Evolutionary conservation across 2,113 vertebrate genomes (phyloP).

Genomic region (Cavia porcellus): DNA sequence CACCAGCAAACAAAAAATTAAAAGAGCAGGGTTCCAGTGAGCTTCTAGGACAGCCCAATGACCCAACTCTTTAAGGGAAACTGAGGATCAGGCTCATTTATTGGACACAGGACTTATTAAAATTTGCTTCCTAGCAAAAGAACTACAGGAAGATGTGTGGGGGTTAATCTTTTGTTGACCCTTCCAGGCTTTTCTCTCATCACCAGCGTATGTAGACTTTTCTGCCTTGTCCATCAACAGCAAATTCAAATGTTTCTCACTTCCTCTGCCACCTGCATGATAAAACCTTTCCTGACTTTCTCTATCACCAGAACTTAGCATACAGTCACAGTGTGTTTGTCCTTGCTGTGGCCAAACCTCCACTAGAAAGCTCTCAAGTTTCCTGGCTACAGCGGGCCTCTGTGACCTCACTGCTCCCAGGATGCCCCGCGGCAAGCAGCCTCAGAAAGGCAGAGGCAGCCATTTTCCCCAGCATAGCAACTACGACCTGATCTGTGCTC

Average conservation of each 20-base stretch:
- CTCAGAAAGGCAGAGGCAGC: fast-evolving
- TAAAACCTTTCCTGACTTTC: background rate
- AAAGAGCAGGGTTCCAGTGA: too few species aligned
- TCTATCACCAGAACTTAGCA: background rate
- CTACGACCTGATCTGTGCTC: fast-evolving
- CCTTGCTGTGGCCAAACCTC: background rate
- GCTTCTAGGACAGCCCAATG: too few species aligned
- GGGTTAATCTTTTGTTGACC: background rate
- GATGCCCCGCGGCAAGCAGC: fast-evolving
- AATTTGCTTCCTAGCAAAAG: too few species aligned
- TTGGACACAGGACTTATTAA: too few species aligned
- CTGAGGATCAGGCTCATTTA: too few species aligned
- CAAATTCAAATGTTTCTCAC: background rate
- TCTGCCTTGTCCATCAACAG: fast-evolving
- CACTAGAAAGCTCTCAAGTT: background rate
- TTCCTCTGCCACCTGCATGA: background rate
- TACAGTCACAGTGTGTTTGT: background rate
- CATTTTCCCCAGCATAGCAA: background rate
- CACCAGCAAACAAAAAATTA: too few species aligned
- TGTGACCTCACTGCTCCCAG: background rate
- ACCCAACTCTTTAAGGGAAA: too few species aligned
- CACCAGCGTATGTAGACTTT: background rate
- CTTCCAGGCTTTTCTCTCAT: fast-evolving
- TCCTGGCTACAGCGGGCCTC: fast-evolving
- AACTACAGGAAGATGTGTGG: too few species aligned